Conservation (phyloP, 2,888 invertebrate genomes). For the Stenodera caucasica region DNA sequence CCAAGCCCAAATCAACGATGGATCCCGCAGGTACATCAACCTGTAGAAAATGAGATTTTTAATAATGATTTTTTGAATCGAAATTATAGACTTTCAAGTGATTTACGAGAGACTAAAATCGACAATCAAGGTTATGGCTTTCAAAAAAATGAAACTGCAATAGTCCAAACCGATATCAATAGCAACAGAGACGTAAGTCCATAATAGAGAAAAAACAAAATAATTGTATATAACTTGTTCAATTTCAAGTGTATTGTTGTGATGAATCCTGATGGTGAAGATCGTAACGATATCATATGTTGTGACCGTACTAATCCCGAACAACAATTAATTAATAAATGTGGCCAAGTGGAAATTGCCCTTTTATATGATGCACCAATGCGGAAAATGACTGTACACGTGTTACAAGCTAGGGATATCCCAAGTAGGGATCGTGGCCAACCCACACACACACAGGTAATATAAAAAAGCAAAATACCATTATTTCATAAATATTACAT, state of each 20-base stretch:
- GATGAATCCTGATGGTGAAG: slow-evolving; percentile 52
- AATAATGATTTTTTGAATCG: too few species aligned
- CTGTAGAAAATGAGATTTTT: too few species aligned
- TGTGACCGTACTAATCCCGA: slow-evolving; percentile 53
- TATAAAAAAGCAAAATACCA: neutral
- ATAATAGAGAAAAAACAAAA: neutral
- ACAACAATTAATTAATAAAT: slow-evolving; percentile 60
- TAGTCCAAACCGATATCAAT: slow-evolving; percentile 61
- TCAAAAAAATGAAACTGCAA: slow-evolving; percentile 42
- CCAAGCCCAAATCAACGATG: slow-evolving; percentile 47
- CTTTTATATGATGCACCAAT: slow-evolving; percentile 88
- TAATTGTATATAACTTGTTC: too few species aligned
- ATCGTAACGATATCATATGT: slow-evolving; percentile 45
- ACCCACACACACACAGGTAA: slow-evolving; percentile 69
- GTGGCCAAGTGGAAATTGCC: slow-evolving; percentile 85
- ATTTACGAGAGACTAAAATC: slow-evolving; percentile 66
- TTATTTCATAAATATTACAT: neutral
- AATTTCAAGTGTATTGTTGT: slow-evolving; percentile 59
- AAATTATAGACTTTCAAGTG: slow-evolving; percentile 26
- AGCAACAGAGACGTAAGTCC: slow-evolving; percentile 70
- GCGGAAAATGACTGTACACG: slow-evolving; percentile 89
- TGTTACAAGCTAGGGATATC: slow-evolving; percentile 83
- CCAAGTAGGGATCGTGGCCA: slow-evolving; percentile 71
- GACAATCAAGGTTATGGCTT: slow-evolving; percentile 58
- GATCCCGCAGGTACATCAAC: slow-evolving; percentile 40